A percentile compares a stretch with the other conserved stretches of the same genome.
Conservation (phyloP, 2,797 vertebrate species). For the Atherinosoma microstoma region DNA sequence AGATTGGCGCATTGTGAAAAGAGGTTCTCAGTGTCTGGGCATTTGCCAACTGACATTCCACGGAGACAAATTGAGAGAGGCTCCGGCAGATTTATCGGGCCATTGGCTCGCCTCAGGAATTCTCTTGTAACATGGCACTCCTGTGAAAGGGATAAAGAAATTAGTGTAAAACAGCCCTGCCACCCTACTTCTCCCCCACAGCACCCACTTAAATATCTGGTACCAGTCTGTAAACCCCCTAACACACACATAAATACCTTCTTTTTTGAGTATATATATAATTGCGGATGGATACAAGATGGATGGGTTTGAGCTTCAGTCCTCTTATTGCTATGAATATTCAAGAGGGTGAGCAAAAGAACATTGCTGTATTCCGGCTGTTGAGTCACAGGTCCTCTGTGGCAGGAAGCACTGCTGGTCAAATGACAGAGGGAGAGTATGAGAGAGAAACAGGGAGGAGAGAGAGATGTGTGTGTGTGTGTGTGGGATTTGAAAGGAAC, state of each 20-base stretch:
- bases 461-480: constrained; percentile 70
- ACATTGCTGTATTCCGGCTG: constrained; percentile 77
- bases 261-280: constrained; percentile 54
- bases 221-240: constrained; percentile 26
- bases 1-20: constrained; percentile 83
- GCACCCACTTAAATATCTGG: constrained; percentile 61
- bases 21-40: constrained; percentile 82
- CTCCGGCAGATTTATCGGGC: constrained; percentile 85
- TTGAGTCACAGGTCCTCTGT: constrained; percentile 86
- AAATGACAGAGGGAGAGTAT: constrained; percentile 78
- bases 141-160: constrained; percentile 85
- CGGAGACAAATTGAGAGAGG: constrained; percentile 84
- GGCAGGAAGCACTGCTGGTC: constrained; percentile 85
- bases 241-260: constrained; percentile 15
- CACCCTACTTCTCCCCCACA: constrained; percentile 41
- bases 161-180: constrained; percentile 81
- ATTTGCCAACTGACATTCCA: constrained; percentile 87
- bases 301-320: constrained; percentile 72
- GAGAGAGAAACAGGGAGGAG: constrained; percentile 52
- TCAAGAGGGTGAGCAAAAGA: constrained; percentile 78
- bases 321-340: constrained; percentile 81
- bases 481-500: constrained; percentile 84
- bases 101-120: constrained; percentile 86
- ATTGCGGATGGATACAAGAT: constrained; percentile 63
- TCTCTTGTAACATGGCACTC: constrained; percentile 85